phyloP scores from a whole-genome alignment of 2,797 vertebrate genomes.

The Sebastes minor region DNA sequence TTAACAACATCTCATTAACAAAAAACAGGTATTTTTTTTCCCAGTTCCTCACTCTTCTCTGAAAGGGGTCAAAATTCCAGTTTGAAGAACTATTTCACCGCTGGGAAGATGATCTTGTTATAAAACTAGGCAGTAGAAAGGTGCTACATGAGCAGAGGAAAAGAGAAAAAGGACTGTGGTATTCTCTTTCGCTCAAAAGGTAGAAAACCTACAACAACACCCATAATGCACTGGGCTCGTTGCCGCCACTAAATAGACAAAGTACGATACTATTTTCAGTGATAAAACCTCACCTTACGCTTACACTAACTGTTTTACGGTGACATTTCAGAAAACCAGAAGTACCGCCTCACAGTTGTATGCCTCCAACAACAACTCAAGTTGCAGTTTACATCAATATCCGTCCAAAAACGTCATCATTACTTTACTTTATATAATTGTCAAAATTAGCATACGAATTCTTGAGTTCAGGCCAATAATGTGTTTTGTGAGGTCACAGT shows the following conservation, averaged over 20 bases:
- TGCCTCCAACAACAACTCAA: no score
- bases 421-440: no score
- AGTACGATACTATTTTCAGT: background rate
- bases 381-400: no score
- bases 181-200: background rate
- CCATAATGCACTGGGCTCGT: background rate
- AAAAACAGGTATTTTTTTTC: background rate
- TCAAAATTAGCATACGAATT: no score
- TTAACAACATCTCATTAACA: background rate
- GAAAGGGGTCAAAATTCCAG: background rate
- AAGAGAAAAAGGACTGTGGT: background rate
- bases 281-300: background rate
- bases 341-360: no score
- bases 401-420: no score
- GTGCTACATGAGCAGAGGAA: background rate
- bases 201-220: background rate
- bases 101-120: no score
- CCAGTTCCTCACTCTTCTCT: background rate
- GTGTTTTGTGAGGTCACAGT: no score
- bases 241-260: background rate
- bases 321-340: background rate
- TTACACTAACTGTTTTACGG: background rate
- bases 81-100: background rate
- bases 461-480: no score
- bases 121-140: background rate